Evolutionary conservation across 1,140 invertebrate species (phyloP).

Genomic region (Schlechtendalia chinensis): DNA sequence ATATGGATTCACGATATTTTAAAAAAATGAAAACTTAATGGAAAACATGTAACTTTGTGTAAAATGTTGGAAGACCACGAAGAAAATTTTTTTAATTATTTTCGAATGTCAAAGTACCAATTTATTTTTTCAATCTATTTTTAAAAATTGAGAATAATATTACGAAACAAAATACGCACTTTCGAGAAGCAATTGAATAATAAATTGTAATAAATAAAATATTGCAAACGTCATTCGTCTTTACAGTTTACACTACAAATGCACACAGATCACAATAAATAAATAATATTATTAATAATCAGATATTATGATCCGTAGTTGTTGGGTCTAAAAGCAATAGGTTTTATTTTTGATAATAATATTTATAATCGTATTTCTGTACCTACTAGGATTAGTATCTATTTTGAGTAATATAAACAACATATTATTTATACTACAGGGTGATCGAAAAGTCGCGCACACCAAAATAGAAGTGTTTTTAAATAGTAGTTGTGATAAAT

Average conservation of each 20-base stretch:
- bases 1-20: too few relatives aligned
- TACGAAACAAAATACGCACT: slow-evolving; percentile 8
- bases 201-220: slow-evolving; percentile 12
- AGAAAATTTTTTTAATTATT: slow-evolving; percentile 5
- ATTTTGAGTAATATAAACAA: too few relatives aligned
- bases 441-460: too few relatives aligned
- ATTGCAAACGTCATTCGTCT: slow-evolving; percentile 3
- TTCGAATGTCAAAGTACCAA: not conserved
- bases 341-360: too few relatives aligned
- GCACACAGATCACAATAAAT: not conserved
- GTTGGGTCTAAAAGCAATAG: too few relatives aligned
- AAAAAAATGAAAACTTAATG: too few relatives aligned
- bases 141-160: slow-evolving; percentile 8
- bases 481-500: too few relatives aligned
- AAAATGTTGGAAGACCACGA: not conserved
- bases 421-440: too few relatives aligned
- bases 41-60: not conserved
- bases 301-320: too few relatives aligned
- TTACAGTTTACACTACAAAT: slow-evolving; percentile 1
- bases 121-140: not conserved
- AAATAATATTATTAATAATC: slow-evolving; percentile 15
- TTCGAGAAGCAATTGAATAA: not conserved
- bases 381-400: too few relatives aligned
- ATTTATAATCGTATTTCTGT: too few relatives aligned
- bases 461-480: too few relatives aligned